Evolutionary conservation across 2,797 vertebrate genomes (phyloP).

Genomic region (Micropoecilia bifurca): DNA sequence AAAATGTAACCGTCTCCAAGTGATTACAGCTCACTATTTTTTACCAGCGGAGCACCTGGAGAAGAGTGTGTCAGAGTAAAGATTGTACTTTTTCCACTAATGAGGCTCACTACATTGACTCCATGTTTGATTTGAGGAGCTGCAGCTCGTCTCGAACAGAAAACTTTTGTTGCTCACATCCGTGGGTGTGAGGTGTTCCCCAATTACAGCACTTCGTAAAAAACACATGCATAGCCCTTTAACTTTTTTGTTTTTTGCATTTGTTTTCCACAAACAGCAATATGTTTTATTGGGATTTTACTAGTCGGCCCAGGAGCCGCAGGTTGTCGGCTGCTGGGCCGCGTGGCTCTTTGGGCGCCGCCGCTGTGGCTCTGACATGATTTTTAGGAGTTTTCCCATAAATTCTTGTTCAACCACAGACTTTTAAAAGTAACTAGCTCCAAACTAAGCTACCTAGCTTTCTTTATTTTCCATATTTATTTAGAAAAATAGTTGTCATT

Average conservation of each 20-base stretch:
- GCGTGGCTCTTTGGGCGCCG: background rate
- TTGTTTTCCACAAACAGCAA: too few species aligned
- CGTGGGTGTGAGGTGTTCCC: background rate
- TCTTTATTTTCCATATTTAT: too few species aligned
- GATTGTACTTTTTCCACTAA: constrained; percentile 7
- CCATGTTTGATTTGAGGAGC: constrained; percentile 10
- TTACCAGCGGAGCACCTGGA: constrained; percentile 2
- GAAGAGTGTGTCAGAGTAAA: constrained; percentile 4
- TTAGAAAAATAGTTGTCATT: too few species aligned
- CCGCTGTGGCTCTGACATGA: background rate
- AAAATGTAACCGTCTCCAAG: background rate
- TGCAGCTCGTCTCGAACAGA: constrained; percentile 3
- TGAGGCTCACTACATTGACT: constrained; percentile 24
- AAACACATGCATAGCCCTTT: background rate
- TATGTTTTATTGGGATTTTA: too few species aligned
- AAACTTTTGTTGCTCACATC: constrained; percentile 2
- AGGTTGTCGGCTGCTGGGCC: too few species aligned
- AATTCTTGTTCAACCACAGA: too few species aligned
- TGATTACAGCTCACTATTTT: constrained; percentile 5
- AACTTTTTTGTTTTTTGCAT: background rate
- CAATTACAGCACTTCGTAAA: background rate
- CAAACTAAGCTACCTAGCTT: too few species aligned
- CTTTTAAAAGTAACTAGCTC: too few species aligned
- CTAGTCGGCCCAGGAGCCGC: background rate
- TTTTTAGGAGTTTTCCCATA: too few species aligned